Conservation (phyloP, 2,888 invertebrate species). For the Bibio marci region DNA sequence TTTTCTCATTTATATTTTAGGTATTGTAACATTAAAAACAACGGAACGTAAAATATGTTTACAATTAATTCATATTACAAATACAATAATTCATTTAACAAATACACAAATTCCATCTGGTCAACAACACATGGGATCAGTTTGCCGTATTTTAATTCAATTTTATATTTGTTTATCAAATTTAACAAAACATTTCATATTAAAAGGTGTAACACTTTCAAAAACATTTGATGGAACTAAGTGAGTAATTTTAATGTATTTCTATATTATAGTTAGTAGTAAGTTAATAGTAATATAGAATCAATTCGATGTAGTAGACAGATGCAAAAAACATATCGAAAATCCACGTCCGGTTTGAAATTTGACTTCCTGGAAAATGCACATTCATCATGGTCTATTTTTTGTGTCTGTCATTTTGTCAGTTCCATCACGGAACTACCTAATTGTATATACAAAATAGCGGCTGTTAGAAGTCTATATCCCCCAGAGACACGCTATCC, state of each 20-base stretch:
- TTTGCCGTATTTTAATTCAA: slow-evolving; percentile 23
- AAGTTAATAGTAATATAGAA: too few species aligned
- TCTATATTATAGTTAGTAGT: too few species aligned
- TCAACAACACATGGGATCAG: slow-evolving; percentile 24
- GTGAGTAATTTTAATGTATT: too few species aligned
- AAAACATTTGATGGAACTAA: slow-evolving; percentile 17
- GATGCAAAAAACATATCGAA: too few species aligned
- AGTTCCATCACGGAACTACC: too few species aligned
- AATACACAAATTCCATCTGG: slow-evolving; percentile 30
- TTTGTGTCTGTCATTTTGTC: too few species aligned
- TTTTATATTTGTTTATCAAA: slow-evolving; percentile 36
- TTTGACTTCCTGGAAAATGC: too few species aligned
- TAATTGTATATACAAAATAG: too few species aligned
- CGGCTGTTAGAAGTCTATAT: too few species aligned
- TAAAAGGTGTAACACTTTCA: slow-evolving; percentile 26
- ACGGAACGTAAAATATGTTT: slow-evolving; percentile 38
- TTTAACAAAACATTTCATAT: slow-evolving; percentile 40
- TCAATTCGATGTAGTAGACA: too few species aligned
- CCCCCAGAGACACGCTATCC: too few species aligned
- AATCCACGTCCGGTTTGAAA: too few species aligned
- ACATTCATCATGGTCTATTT: not conserved
- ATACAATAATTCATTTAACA: slow-evolving; percentile 33
- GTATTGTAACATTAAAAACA: slow-evolving; percentile 29
- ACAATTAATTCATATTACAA: slow-evolving; percentile 37
- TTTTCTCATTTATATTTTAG: slow-evolving; percentile 16